Base-by-base conservation (phyloP, 2,888 invertebrate species). In the Dermolepida albohirtum region DNA sequence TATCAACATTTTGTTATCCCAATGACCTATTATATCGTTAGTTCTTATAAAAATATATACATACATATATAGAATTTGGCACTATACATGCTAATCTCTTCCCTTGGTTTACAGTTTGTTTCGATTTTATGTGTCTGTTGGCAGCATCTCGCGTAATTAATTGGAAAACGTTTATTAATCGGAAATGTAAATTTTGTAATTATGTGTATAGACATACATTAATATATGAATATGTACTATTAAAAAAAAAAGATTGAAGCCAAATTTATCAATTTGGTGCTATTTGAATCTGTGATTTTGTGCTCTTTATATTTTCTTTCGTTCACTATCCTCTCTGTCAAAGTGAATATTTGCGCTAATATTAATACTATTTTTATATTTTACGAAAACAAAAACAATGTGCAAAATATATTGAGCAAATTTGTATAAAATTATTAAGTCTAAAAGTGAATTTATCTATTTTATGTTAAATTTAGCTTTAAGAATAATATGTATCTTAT, bases 181-280 rank as follows among this genome's bases (percentile, higher is more conserved):
- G 34, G 10, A 49, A 62, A 29, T 74, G 74, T 74, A 74, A 73
- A 74, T 74, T 74, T 70, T 74, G 74, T 74, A 74, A 74, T 74
- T 74, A 74, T 57, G 71, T 71, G 71, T 69, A 66, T 72, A 73
- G 67, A 69, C 63, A 71, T 67, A 64, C 43, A 66, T 68, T 72
- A 64, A 72, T 72, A 72, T 68, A 69, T 71, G 66, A 67, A 67
- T 72, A 72, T 70, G 72, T 70, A 73, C 70, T 67, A 72, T 70
- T 74, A 71, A 71, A 71, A 70, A 66, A 69, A 72, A 71, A 47
- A n/a, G n/a, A 67, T 70, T 63, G 72, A 78, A 80, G 79, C 81
- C 81, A 82, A 82, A 82, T 80, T 80, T 80, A 34, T 78, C 78
- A 74, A 80, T 83, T 83, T 83, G 83, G 83, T 83, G 82, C 83